Evolutionary conservation across 2,888 invertebrate genomes (phyloP).

Genomic region (Andrena bucephala): DNA sequence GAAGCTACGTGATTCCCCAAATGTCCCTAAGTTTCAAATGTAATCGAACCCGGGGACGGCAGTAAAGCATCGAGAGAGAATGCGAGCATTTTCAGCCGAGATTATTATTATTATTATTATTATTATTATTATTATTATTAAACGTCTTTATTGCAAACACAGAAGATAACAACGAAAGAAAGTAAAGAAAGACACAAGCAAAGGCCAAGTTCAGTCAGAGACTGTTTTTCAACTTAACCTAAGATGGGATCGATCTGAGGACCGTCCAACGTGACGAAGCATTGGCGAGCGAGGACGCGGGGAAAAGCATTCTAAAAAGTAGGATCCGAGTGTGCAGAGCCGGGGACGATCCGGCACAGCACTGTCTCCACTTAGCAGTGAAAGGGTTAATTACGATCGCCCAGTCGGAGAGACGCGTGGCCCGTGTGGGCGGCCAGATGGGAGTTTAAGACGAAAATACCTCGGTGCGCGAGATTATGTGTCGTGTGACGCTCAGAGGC

Average conservation of each 20-base stretch:
- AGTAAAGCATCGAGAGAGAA: too few species aligned
- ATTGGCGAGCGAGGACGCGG: background rate
- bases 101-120: too few species aligned
- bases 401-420: constrained; percentile 49
- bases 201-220: too few species aligned
- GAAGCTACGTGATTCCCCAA: too few species aligned
- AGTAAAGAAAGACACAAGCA: too few species aligned
- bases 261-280: background rate
- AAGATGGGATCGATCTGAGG: background rate
- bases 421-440: constrained; percentile 68
- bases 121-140: too few species aligned
- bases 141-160: too few species aligned
- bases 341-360: constrained; percentile 26
- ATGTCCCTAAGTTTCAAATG: too few species aligned
- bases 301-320: background rate
- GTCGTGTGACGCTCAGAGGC: constrained; percentile 45
- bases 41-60: too few species aligned
- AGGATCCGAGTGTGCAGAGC: constrained; percentile 3
- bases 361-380: constrained; percentile 63
- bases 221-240: too few species aligned
- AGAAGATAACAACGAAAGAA: too few species aligned
- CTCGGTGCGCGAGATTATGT: constrained; percentile 57
- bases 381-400: constrained; percentile 72
- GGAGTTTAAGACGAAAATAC: constrained; percentile 66
- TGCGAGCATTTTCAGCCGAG: background rate